Base-by-base conservation (phyloP, 2,113 vertebrate species). In the Ophiodon elongatus region DNA sequence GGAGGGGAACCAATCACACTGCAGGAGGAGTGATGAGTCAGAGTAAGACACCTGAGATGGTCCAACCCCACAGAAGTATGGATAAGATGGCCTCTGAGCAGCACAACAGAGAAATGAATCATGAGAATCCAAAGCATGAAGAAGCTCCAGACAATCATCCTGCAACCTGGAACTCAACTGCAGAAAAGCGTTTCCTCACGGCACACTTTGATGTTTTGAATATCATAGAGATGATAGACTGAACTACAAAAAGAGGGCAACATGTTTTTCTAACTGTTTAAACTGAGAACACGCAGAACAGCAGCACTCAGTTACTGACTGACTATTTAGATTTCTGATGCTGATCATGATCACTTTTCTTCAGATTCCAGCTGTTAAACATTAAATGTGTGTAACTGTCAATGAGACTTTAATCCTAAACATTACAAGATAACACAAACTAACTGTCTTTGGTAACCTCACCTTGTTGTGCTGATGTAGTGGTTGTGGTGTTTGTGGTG, bases 81-180 rank as follows among this genome's bases (percentile, higher is more conserved):
- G 92, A 94, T 89, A 73, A 74, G 68, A 95, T 96, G 95, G 87
- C 91, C 91, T 95, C 96, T 97, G 95, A 82, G 94, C 95, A 95
- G 93, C 91, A 95, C 93, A 90, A 94, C 92, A 94, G 87, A 95
- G 82, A 90, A 25, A 93, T 86, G 79, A 74, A 45, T 64, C n/a
- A 74, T 83, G 88, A 86, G 80, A 83, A 43, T 82, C 74, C 39
- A 74, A 88, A 88, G 82, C 86, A 31, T 72, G 63, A 86, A 25
- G 4, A 84, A 64, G 73, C 63, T 67, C 66, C 62, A 43, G 59
- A 64, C 68, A 35, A 57, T 69, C 68, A n/a, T 5, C 15, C 11
- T 45, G 43, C 13, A 47, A 47, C 45, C 50, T 52, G 50, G 50
- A 52, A 52, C 21, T 23, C 8, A 52, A 52, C 9, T 7, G 19